phyloP scores from a whole-genome alignment of 2,888 invertebrate genomes.

The Lottia scabra region DNA sequence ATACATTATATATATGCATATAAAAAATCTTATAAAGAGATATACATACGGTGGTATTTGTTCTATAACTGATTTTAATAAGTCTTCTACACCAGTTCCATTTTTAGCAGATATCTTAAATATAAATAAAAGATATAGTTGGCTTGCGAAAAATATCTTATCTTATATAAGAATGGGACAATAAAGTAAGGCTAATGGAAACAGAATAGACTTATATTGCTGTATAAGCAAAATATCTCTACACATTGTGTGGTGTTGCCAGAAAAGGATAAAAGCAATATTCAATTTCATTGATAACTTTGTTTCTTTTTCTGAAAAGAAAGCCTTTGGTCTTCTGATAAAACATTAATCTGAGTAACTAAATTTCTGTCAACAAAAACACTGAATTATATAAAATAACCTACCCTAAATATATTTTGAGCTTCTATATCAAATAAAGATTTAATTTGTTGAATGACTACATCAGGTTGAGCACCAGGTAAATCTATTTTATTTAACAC shows the following conservation, averaged over 20 bases:
- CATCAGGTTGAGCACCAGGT: conserved; percentile 88
- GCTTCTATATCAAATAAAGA: conserved; percentile 85
- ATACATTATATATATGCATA: no score
- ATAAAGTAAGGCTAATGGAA: no score
- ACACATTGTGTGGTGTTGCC: no score
- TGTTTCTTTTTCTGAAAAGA: no score
- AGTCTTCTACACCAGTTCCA: conserved; percentile 84
- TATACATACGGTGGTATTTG: conserved; percentile 77
- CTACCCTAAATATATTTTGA: conserved; percentile 80
- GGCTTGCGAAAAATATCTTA: no score
- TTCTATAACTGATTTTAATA: conserved; percentile 83
- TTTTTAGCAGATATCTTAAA: conserved; percentile 88
- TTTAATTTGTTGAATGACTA: conserved; percentile 82
- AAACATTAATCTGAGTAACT: background rate
- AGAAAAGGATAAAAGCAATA: no score
- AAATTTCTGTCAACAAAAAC: no score
- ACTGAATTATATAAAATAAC: background rate
- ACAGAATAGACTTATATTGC: no score
- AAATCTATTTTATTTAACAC: conserved; percentile 97
- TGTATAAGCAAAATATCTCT: no score
- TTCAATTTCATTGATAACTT: no score
- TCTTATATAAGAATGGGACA: no score
- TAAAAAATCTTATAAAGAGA: conserved; percentile 1
- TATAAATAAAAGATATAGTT: background rate
- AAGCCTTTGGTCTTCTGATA: background rate